Base-by-base conservation (phyloP, 2,888 invertebrate species). In the Globia sparganii region DNA sequence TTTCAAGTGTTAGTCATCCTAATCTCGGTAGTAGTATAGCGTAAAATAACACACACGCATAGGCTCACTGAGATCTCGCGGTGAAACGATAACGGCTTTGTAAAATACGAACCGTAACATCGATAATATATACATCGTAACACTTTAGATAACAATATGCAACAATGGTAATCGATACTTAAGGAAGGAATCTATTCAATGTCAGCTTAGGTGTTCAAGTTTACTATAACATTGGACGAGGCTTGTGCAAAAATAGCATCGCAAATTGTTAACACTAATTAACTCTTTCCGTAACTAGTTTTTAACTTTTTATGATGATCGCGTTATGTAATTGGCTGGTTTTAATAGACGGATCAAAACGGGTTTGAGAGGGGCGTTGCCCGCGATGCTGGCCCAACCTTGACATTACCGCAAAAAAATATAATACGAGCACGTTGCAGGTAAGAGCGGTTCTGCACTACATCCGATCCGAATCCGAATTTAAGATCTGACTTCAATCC, bases 101-200 rank as follows among this genome's bases (percentile, higher is more conserved):
- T 79, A 83, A 78, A 86, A 77, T 77, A 75, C 69, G 37, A 62
- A 75, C 70, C 64, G 67, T 78, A 80, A 83, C 75, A 70, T 72
- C 59, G 78, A 86, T 80, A 82, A 83, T 77, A 74, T 67, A 77
- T 83, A 74, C 69, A 77, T 83, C 80, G 71, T 53, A 72, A 80
- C 73, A 74, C 74, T 78, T 77, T 80, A 81, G 75, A 75, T 85
- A 86, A 77, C 70, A 83, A 83, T 78, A 81, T 75, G 80, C 84
- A 88, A 90, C 90, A 90, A 91, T 90, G 86, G 89, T 90, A 94
- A 94, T 94, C 93, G 87, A 94, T 94, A 94, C 90, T 80, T 49
- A 85, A 86, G 88, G 88, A 90, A 87, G 84, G 85, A 84, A 84
- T 88, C 56, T 72, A 81, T 81, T 91, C 91, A 93, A 92, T 92